Conservation (phyloP, 2,888 invertebrate species). For the Campopleginae sp. region DNA sequence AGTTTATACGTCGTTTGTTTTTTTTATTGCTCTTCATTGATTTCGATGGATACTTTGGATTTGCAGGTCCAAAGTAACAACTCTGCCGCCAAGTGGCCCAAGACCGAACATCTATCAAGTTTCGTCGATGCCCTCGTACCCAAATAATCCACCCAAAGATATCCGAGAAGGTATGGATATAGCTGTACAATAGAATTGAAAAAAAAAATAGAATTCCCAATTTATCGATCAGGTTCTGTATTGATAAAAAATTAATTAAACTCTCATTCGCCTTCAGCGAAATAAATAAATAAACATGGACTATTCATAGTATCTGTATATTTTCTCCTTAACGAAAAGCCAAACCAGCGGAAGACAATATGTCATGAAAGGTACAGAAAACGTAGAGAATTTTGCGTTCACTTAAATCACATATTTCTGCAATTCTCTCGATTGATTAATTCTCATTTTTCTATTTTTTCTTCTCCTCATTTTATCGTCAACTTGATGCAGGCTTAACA, state of each 20-base stretch:
- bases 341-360: conserved; percentile 82
- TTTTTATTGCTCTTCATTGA: not conserved
- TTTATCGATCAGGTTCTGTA: conserved; percentile 12
- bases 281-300: conserved; percentile 18
- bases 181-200: conserved; percentile 2
- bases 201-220: not conserved
- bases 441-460: conserved; percentile 3
- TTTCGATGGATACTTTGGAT: conserved; percentile 51
- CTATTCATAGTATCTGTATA: conserved; percentile 72
- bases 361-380: conserved; percentile 81
- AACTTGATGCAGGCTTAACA: conserved; percentile 41
- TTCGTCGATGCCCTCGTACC: conserved; percentile 80
- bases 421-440: not conserved
- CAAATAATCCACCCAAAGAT: conserved; percentile 80
- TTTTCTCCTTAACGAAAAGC: conserved; percentile 76
- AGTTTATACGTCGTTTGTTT: not conserved
- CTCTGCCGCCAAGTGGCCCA: conserved; percentile 78
- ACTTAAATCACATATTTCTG: conserved; percentile 5
- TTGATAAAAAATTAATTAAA: conserved; percentile 14
- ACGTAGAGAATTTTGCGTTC: conserved; percentile 59
- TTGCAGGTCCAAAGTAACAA: conserved; percentile 81
- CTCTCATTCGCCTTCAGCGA: conserved; percentile 19
- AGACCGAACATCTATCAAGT: conserved; percentile 81
- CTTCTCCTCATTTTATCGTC: not conserved
- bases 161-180: conserved; percentile 80